Evolutionary conservation across 92 coral and sea anemone species (phyloP).

Genomic region (Blastomussa wellsi): DNA sequence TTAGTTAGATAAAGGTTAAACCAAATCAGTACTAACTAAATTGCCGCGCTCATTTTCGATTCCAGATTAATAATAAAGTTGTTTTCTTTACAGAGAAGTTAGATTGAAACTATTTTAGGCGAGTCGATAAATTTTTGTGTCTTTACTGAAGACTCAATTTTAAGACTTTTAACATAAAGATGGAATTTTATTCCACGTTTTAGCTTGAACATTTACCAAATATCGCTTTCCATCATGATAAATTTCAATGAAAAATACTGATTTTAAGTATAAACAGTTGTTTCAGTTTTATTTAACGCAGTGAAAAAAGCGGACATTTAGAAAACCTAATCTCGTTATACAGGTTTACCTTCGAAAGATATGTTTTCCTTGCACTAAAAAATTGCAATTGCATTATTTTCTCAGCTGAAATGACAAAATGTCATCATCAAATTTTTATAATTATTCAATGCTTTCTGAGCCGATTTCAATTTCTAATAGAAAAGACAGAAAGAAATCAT

Average conservation of each 20-base stretch:
- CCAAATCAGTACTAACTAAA: background rate
- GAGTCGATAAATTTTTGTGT: background rate
- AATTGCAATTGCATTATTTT: conserved; percentile 2
- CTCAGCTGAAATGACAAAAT: conserved; percentile 20
- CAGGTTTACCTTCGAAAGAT: background rate
- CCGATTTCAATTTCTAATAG: background rate
- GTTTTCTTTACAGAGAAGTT: background rate
- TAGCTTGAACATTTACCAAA: background rate
- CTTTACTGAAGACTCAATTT: background rate
- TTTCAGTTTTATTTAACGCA: background rate
- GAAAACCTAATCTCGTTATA: background rate
- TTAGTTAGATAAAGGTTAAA: background rate
- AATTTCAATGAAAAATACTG: background rate
- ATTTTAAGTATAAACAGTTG: background rate
- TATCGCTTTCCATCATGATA: background rate
- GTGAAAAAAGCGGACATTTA: background rate
- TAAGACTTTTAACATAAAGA: background rate
- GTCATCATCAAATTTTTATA: background rate
- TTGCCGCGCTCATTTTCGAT: background rate
- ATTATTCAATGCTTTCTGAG: background rate
- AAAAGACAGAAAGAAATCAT: background rate
- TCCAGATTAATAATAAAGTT: background rate
- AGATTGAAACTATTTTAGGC: background rate
- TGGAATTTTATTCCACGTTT: background rate
- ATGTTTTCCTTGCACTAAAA: background rate